phyloP scores from a whole-genome alignment of 2,888 invertebrate species.

The Drosophila fungiperda region DNA sequence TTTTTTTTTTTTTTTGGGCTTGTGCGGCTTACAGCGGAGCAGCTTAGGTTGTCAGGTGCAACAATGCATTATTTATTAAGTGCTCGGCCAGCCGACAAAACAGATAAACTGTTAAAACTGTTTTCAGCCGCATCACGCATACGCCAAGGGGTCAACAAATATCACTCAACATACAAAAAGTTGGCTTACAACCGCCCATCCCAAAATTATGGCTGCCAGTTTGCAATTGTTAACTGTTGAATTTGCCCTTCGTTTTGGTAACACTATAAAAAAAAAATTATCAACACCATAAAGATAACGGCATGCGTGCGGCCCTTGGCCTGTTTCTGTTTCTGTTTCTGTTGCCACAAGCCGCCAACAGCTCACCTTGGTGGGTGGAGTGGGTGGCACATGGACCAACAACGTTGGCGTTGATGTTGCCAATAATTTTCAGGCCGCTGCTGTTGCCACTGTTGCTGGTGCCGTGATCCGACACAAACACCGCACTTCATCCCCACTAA shows the following conservation, averaged over 20 bases:
- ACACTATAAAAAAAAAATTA: conserved; percentile 18
- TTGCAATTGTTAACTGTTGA: conserved; percentile 29
- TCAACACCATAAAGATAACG: conserved; percentile 54
- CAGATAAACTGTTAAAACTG: background rate
- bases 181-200: conserved; percentile 17
- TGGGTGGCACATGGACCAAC: conserved; percentile 34
- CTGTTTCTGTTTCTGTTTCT: background rate
- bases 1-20: too few species aligned
- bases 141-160: conserved; percentile 19
- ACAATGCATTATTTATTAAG: conserved; percentile 12
- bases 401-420: conserved; percentile 54
- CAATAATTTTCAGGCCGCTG: conserved; percentile 47
- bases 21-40: background rate
- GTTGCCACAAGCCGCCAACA: conserved; percentile 52
- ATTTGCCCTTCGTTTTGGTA: conserved; percentile 44
- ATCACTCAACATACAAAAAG: conserved; percentile 4
- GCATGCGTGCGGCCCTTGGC: conserved; percentile 30
- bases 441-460: conserved; percentile 2
- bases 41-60: conserved; percentile 5
- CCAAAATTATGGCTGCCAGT: conserved; percentile 1
- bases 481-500: background rate
- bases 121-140: conserved; percentile 26
- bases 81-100: conserved; percentile 12
- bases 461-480: background rate
- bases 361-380: conserved; percentile 53